These are phyloP conservation scores for Montipora capricornis DNA, from an alignment of 64 coral and sea anemone genomes.

Conservation along the genomic window DNA sequence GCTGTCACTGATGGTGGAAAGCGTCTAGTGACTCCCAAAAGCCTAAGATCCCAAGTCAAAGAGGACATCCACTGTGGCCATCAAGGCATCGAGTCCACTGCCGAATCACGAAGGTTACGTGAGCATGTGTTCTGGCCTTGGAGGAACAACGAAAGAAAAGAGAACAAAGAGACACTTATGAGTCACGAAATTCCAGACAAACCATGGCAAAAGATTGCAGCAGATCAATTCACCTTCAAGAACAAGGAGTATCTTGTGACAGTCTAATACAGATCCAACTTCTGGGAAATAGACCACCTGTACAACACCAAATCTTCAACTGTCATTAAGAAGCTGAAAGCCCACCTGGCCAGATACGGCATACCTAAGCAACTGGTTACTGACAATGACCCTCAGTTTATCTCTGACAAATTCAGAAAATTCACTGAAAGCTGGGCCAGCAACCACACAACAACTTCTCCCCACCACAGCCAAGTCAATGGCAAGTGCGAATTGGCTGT, in stretches of 20 bases:
- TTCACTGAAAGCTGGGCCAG: conserved; percentile 29
- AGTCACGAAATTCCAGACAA: conserved; percentile 11
- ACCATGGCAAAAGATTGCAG: conserved; percentile 46
- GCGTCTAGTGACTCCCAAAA: background rate
- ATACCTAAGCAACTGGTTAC: conserved; percentile 24
- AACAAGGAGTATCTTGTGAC: conserved; percentile 21
- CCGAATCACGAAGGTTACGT: background rate
- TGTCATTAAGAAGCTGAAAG: conserved; percentile 23
- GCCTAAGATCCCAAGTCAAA: background rate
- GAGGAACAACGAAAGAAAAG: conserved; percentile 44
- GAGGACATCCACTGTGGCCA: background rate
- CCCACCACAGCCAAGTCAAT: conserved; percentile 34
- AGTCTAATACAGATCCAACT: conserved; percentile 34
- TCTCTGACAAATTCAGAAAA: conserved; percentile 4
- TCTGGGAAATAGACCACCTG: conserved; percentile 36
- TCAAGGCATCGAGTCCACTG: background rate
- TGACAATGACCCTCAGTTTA: conserved; percentile 38
- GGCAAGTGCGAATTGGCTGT: conserved; percentile 53
- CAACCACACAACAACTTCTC: conserved; percentile 31
- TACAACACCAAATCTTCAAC: background rate
- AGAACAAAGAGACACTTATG: conserved; percentile 31
- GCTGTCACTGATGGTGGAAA: background rate
- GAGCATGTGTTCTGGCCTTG: conserved; percentile 43
- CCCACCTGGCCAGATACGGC: conserved; percentile 7
- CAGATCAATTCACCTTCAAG: conserved; percentile 9